Base-by-base conservation (phyloP, 2,797 vertebrate species). In the Coracias cyanogaster region DNA sequence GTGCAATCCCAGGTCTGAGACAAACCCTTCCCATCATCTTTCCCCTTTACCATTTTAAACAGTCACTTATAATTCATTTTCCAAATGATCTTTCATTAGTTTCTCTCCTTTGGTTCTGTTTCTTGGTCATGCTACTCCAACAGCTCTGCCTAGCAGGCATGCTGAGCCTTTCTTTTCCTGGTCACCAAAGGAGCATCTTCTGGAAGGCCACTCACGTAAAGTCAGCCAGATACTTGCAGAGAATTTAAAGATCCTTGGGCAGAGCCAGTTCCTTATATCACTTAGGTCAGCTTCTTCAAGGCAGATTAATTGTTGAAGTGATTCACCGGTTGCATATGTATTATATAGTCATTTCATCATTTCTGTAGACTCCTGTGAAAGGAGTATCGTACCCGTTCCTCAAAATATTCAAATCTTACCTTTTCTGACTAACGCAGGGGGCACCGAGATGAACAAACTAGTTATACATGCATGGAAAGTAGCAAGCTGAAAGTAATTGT, bases 401-500 rank as follows among this genome's bases (percentile, higher is more conserved):
- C 84, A 92, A 95, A 97, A 95, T 73, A 90, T 90, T 93, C 78
- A 43, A 48, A 78, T 67, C 48, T 78, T 94, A 94, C 96, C 95
- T 97, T 96, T 96, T 72, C 89, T 87, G 95, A 46, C 72, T 92
- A 94, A 93, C 29, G 8, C 67, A 82, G 82, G 92, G 92, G 95
- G 95, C 95, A 97, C 62, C 55, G 82, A 86, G 91, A 96, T 41
- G 96, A 95, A 92, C 95, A 87, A 96, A 94, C 96, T 96, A 95
- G 95, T 95, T 96, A 96, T 92, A 92, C 95, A 96, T 97, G 96
- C 94, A 96, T 85, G 91, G 81, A 92, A 94, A 95, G 94, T 93
- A 96, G 80, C 94, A 86, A 93, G 90, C 96, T 89, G 97, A 94
- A 97, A 96, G 96, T 97, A 97, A 98, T 98, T 98, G 96, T 97